Conservation (phyloP, 2,797 vertebrate species). For the Liasis olivaceus region DNA sequence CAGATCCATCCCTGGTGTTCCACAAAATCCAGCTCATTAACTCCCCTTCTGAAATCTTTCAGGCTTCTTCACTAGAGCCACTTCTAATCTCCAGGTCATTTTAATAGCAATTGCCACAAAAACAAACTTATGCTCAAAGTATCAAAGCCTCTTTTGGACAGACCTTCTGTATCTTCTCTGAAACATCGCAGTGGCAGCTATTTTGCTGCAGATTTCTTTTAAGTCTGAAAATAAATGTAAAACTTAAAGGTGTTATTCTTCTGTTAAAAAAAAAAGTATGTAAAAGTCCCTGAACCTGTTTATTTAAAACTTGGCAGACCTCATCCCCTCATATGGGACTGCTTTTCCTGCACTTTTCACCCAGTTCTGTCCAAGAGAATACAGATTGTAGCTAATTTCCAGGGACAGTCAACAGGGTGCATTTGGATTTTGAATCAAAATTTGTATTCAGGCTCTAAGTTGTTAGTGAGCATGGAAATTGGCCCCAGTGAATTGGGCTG, state of each 20-base stretch:
- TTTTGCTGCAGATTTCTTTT: background rate
- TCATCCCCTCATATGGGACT: background rate
- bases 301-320: background rate
- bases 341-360: background rate
- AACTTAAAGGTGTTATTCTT: background rate
- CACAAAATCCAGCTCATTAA: background rate
- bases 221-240: background rate
- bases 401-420: background rate
- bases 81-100: background rate
- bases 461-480: background rate
- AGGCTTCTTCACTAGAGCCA: background rate
- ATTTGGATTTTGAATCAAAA: background rate
- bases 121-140: background rate
- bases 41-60: background rate
- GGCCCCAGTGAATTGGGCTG: background rate
- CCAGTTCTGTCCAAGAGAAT: background rate
- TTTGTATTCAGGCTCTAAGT: background rate
- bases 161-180: background rate
- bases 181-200: background rate
- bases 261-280: background rate
- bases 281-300: background rate
- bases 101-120: background rate
- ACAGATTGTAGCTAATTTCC: background rate
- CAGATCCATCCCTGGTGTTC: background rate
- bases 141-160: background rate